phyloP scores from a whole-genome alignment of 2,797 vertebrate genomes.

The Lithobates pipiens region DNA sequence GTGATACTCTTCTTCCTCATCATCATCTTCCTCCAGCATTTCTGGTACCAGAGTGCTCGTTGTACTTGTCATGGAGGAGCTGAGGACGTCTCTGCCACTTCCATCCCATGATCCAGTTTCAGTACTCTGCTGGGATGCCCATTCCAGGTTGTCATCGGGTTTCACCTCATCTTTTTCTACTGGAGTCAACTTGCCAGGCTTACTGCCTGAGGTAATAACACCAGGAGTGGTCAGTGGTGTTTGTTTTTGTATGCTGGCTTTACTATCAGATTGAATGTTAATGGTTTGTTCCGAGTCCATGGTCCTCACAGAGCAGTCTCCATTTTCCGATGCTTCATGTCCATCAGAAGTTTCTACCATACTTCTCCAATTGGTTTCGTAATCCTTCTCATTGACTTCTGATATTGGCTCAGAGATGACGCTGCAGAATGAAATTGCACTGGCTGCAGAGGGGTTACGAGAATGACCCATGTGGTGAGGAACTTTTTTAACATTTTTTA shows the following conservation, averaged over 20 bases:
- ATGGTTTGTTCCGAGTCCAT: conserved; percentile 71
- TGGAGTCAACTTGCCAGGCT: conserved; percentile 69
- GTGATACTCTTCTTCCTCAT: conserved; percentile 89
- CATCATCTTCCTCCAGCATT: conserved; percentile 95
- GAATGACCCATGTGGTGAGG: conserved; percentile 97
- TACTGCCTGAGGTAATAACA: conserved; percentile 65
- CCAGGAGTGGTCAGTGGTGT: conserved; percentile 48
- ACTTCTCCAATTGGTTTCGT: conserved; percentile 97
- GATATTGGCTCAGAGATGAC: conserved; percentile 98
- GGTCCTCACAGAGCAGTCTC: conserved; percentile 75
- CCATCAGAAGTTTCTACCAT: conserved; percentile 95
- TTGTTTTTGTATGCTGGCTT: conserved; percentile 66
- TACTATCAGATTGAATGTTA: conserved; percentile 62
- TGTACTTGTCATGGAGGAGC: conserved; percentile 97
- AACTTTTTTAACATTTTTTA: conserved; percentile 94
- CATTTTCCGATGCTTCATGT: conserved; percentile 83
- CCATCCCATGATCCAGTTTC: conserved; percentile 97
- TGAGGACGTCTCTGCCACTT: conserved; percentile 91
- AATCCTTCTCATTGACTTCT: conserved; percentile 98
- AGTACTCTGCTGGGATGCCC: conserved; percentile 96
- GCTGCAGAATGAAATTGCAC: conserved; percentile 96
- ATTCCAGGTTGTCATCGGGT: conserved; percentile 90
- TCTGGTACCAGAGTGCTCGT: conserved; percentile 96
- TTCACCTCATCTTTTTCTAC: conserved; percentile 86
- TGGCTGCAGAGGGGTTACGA: conserved; percentile 95